Percentiles rank a stretch among this genome's conserved stretches.
phyloP scores from a whole-genome alignment of 2,113 vertebrate species.

The Cephalopholis sonnerati region DNA sequence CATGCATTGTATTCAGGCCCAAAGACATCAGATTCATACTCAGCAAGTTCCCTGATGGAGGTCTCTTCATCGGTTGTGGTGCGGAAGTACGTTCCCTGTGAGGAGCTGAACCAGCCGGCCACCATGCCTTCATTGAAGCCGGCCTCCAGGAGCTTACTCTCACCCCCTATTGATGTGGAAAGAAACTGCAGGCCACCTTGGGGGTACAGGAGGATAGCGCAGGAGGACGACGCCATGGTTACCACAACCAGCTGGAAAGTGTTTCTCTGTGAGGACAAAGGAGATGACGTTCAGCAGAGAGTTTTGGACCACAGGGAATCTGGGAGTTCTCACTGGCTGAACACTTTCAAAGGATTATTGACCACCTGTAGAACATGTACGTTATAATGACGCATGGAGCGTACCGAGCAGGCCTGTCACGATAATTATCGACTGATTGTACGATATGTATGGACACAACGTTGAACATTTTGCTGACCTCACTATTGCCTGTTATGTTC shows the following conservation, averaged over 20 bases:
- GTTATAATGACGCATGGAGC: not conserved
- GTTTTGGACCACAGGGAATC: not conserved
- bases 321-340: not conserved
- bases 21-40: constrained; percentile 81
- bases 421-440: too few relatives aligned
- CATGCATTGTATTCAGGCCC: not conserved
- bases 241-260: constrained; percentile 93
- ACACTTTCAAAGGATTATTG: not conserved
- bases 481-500: too few relatives aligned
- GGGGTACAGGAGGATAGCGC: constrained; percentile 94
- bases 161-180: constrained; percentile 81
- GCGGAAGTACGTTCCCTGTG: constrained; percentile 84
- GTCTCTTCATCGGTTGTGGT: constrained; percentile 84
- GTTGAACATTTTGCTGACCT: too few relatives aligned
- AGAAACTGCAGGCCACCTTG: constrained; percentile 88
- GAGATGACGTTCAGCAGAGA: not conserved
- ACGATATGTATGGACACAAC: too few relatives aligned
- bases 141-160: constrained; percentile 77
- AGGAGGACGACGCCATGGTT: constrained; percentile 85
- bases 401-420: too few relatives aligned
- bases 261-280: constrained; percentile 86
- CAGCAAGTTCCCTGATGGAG: constrained; percentile 85
- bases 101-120: constrained; percentile 72
- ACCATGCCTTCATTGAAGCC: constrained; percentile 90
- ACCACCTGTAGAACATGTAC: not conserved